Evolutionary conservation across 1,140 invertebrate genomes (phyloP).

Genomic region (Hylyphantes graminicola): DNA sequence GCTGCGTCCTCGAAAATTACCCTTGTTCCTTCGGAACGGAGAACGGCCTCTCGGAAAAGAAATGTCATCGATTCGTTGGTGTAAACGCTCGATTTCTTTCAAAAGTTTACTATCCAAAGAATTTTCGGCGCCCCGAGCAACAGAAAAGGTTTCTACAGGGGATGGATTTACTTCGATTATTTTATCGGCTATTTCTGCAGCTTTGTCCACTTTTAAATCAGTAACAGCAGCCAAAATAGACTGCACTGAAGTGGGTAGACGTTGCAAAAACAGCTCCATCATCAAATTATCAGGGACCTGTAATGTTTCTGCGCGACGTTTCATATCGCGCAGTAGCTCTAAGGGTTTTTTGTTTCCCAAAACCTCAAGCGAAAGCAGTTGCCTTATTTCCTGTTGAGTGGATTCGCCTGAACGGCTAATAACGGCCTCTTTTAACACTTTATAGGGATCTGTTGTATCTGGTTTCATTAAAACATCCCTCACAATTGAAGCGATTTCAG

Average conservation of each 20-base stretch:
- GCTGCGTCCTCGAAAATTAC: too few relatives aligned
- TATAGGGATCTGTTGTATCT: constrained; percentile 1
- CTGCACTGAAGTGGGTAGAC: constrained; percentile 5
- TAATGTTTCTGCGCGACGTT: background rate
- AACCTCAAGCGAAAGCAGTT: background rate
- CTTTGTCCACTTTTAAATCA: background rate
- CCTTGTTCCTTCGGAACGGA: too few relatives aligned
- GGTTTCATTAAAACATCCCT: constrained; percentile 12
- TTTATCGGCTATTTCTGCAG: constrained; percentile 1
- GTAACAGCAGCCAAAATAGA: constrained; percentile 5
- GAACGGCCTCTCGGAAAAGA: background rate
- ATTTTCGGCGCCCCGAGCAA: background rate
- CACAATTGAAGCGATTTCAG: background rate
- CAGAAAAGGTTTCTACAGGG: background rate
- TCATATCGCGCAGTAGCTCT: background rate
- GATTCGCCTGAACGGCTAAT: background rate
- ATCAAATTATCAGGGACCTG: background rate
- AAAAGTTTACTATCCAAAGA: background rate
- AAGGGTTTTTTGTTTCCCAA: background rate
- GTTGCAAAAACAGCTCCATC: constrained; percentile 13
- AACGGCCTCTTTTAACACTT: background rate
- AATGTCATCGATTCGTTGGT: background rate
- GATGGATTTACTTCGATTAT: background rate
- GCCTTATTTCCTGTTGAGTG: background rate
- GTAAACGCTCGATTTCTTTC: background rate